These are phyloP conservation scores for Hemicordylus capensis DNA, from an alignment of 2,113 vertebrate species.

Conservation along the genomic window DNA sequence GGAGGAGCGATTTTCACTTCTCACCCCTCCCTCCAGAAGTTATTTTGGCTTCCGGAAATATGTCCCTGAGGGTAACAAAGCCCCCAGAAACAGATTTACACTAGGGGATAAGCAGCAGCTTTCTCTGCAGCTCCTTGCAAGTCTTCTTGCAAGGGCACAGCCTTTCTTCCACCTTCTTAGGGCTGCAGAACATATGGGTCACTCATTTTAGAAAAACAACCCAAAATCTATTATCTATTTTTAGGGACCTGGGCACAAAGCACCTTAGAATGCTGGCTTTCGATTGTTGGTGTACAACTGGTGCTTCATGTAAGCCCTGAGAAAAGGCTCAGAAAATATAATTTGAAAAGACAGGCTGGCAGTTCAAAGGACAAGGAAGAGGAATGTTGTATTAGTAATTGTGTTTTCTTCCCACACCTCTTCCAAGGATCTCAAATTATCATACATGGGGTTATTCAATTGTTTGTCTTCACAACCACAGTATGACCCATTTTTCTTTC, in stretches of 20 bases:
- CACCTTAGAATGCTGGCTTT: too few species aligned
- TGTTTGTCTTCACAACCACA: not conserved
- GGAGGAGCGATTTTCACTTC: too few species aligned
- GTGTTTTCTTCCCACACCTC: not conserved
- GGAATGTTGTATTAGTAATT: not conserved
- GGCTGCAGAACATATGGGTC: too few species aligned
- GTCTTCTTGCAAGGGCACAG: too few species aligned
- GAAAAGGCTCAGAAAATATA: not conserved
- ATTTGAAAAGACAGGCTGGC: not conserved
- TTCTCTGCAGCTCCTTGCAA: too few species aligned
- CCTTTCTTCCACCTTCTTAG: too few species aligned
- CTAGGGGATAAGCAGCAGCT: too few species aligned
- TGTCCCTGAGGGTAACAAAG: too few species aligned
- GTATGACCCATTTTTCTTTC: too few species aligned
- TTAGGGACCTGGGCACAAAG: not conserved
- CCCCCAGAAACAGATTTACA: too few species aligned
- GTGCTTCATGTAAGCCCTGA: not conserved
- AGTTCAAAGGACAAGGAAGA: not conserved
- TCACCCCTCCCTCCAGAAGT: too few species aligned
- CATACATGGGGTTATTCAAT: not conserved
- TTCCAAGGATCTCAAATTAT: not conserved
- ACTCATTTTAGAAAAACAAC: not conserved
- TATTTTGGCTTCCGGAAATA: too few species aligned
- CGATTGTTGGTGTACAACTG: not conserved
- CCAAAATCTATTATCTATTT: not conserved